Conservation (phyloP, 2,113 vertebrate species). For the Limanda limanda region DNA sequence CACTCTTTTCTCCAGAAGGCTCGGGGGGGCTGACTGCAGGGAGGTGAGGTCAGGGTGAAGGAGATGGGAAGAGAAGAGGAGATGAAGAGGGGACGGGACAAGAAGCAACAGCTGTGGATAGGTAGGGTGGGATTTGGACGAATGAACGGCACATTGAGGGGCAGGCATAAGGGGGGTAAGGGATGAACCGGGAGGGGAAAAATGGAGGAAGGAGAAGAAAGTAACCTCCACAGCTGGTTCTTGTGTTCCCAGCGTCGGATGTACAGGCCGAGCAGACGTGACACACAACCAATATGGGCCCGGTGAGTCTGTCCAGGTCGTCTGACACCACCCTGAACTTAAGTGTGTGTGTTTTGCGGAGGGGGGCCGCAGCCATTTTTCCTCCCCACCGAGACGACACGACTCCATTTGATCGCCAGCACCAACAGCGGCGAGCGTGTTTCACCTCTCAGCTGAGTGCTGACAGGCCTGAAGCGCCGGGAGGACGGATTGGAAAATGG, state of each 20-base stretch:
- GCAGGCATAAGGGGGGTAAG: not conserved
- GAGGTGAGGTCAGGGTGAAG: constrained; percentile 27
- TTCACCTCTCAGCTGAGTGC: constrained; percentile 49
- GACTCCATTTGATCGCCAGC: constrained; percentile 46
- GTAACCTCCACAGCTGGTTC: constrained; percentile 56
- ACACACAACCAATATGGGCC: constrained; percentile 30
- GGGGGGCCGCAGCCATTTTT: constrained; percentile 26
- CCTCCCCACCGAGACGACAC: constrained; percentile 23
- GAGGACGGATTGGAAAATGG: constrained; percentile 43
- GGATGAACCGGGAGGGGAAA: not conserved
- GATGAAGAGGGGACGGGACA: constrained; percentile 34
- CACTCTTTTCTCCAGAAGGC: constrained; percentile 42
- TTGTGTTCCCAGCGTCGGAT: constrained; percentile 23
- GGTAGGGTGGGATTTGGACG: constrained; percentile 17
- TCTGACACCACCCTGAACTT: constrained; percentile 51
- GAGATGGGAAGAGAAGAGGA: constrained; percentile 2
- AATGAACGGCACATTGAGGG: not conserved
- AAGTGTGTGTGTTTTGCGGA: not conserved
- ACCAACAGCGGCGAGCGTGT: constrained; percentile 33
- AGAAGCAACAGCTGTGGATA: constrained; percentile 13
- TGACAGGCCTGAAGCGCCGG: constrained; percentile 34
- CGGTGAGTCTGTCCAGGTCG: constrained; percentile 20
- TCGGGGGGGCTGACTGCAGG: constrained; percentile 16
- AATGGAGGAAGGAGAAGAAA: constrained; percentile 7
- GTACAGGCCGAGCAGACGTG: constrained; percentile 37